A percentile compares a stretch with the other conserved stretches of the same genome.
phyloP scores from a whole-genome alignment of 2,797 vertebrate species.

The Poeciliopsis paucimaculata region DNA sequence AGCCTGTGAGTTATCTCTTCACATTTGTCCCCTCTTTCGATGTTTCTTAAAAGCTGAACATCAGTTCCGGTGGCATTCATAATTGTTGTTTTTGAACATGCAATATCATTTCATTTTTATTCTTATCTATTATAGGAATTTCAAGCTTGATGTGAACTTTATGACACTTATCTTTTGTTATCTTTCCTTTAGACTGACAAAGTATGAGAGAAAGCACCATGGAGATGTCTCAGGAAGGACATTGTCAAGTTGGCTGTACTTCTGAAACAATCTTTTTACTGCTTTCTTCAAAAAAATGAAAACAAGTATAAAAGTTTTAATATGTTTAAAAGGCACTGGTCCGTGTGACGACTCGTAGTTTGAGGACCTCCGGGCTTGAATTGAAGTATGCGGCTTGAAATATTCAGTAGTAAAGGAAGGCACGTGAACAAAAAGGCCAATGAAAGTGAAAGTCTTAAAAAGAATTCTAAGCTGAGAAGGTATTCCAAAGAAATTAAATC shows the following conservation, averaged over 20 bases:
- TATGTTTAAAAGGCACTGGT: not conserved
- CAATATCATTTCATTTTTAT: slow-evolving; percentile 55
- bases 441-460: not conserved
- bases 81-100: slow-evolving; percentile 72
- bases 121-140: slow-evolving; percentile 55
- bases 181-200: slow-evolving; percentile 37
- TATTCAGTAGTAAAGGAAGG: not conserved
- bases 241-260: slow-evolving; percentile 46
- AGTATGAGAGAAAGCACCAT: slow-evolving; percentile 40
- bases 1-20: slow-evolving; percentile 59
- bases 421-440: not conserved
- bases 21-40: slow-evolving; percentile 41
- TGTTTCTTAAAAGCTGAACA: slow-evolving; percentile 59
- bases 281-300: slow-evolving; percentile 23
- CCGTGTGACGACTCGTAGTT: not conserved
- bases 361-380: not conserved
- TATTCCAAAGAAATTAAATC: not conserved
- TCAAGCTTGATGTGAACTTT: slow-evolving; percentile 56
- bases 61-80: slow-evolving; percentile 57
- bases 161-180: slow-evolving; percentile 64
- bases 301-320: slow-evolving; percentile 13
- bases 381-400: not conserved
- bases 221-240: not conserved
- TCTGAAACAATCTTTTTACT: slow-evolving; percentile 29
- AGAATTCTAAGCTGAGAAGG: not conserved